Conservation (phyloP, 2,888 invertebrate species). For the Tachina lurida region DNA sequence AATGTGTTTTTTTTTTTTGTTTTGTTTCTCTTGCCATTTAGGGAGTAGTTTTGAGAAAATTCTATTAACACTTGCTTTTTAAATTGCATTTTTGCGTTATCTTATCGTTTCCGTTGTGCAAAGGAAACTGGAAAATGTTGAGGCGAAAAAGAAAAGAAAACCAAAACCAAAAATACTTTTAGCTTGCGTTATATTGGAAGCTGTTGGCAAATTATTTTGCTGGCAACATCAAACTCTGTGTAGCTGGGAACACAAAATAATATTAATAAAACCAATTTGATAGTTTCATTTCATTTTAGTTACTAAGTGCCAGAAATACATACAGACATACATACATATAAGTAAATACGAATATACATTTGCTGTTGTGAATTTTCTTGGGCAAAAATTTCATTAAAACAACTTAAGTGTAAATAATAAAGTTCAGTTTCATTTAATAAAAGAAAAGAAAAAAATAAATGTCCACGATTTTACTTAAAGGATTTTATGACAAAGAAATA, state of each 20-base stretch:
- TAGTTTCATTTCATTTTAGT: constrained; percentile 58
- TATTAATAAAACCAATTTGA: constrained; percentile 40
- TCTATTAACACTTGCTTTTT: constrained; percentile 71
- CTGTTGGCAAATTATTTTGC: constrained; percentile 58
- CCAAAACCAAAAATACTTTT: neutral
- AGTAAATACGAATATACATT: neutral
- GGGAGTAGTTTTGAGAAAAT: constrained; percentile 55
- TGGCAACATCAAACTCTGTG: constrained; percentile 47
- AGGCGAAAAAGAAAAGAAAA: constrained; percentile 4
- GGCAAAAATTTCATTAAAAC: constrained; percentile 60
- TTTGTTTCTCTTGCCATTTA: constrained; percentile 8
- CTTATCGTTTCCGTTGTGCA: constrained; percentile 66
- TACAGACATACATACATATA: too few relatives aligned
- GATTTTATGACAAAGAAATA: neutral
- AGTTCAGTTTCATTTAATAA: constrained; percentile 9
- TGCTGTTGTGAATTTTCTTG: constrained; percentile 24
- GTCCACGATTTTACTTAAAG: neutral
- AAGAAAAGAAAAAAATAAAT: neutral
- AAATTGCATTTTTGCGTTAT: constrained; percentile 70
- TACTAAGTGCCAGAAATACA: constrained; percentile 44
- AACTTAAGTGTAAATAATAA: constrained; percentile 55
- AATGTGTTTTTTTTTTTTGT: constrained; percentile 3
- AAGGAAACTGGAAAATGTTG: constrained; percentile 54
- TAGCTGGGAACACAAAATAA: neutral
- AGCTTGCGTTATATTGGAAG: constrained; percentile 37